Base-by-base conservation (phyloP, 2,888 invertebrate species). In the Tipula helvola region DNA sequence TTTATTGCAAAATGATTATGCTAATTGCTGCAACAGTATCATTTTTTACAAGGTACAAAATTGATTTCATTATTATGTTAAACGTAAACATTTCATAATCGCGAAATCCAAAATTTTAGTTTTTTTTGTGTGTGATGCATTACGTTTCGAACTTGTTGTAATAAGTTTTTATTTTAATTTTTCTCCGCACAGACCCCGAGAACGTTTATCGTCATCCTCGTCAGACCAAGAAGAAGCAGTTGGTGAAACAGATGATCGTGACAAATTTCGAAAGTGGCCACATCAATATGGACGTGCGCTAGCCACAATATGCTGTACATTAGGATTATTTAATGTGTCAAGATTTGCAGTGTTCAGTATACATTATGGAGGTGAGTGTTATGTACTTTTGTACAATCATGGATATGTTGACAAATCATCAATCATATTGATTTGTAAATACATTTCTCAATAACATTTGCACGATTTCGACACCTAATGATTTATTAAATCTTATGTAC, bases 271-370 rank as follows among this genome's bases (percentile, higher is more conserved):
- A 47, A 89, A 89, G 88, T 95, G 95, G 95, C 95, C 95, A 2
- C 94, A 95, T 89, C 92, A 93, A 18, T 93, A 96, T 89, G 96
- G 96, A 90, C 95, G 96, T 47, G 95, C 95, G 90, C 92, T 97
- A 89, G 96, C 97, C 36, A 95, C 96, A 89, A 93, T 97, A 84
- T 95, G 96, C 88, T 97, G 97, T 91, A 97, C 97, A 2, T 92
- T 97, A 88, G 97, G 97, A 86, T 93, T 97, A 87, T 97, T 97
- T 92, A 97, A 97, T 92, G 95, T 97, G 89, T 96, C 96, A 89
- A 94, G 97, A 89, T 97, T 97, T 91, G 95, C 97, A 89, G 94
- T 96, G 89, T 94, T 97, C 89, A 96, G 97, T 89, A 94, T 97
- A 88, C 96, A 96, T 90, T 97, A 96, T 91, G 97, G 97, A 91